A percentile compares a stretch with the other conserved stretches of the same genome.
These are phyloP conservation scores for Agrochola litura DNA, from an alignment of 2,888 invertebrate species.

Conservation along the genomic window DNA sequence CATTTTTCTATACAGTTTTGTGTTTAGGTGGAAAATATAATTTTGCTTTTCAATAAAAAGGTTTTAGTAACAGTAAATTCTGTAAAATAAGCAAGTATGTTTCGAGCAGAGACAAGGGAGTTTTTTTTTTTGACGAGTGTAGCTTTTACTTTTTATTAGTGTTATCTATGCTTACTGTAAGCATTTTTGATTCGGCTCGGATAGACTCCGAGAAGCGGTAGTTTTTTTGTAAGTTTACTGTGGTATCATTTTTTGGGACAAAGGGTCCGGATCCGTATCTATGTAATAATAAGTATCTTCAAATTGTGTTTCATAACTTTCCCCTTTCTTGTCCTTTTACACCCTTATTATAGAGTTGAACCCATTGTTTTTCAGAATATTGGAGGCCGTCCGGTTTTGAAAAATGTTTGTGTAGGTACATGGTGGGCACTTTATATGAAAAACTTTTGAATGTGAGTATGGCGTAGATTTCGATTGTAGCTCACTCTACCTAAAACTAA, in stretches of 20 bases:
- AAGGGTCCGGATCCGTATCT: constrained; percentile 1
- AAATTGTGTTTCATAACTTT: constrained; percentile 27
- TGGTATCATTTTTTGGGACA: constrained; percentile 19
- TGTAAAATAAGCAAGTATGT: constrained; percentile 48
- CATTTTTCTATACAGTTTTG: not conserved
- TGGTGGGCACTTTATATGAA: not conserved
- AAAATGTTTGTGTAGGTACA: not conserved
- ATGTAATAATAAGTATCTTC: constrained; percentile 24
- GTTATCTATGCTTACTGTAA: not conserved
- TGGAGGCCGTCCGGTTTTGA: not conserved
- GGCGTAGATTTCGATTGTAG: not conserved
- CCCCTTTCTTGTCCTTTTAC: not conserved
- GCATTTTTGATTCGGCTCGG: constrained; percentile 31
- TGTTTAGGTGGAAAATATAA: constrained; percentile 9
- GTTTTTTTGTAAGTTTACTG: constrained; percentile 33
- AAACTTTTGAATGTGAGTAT: not conserved
- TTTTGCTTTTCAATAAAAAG: constrained; percentile 64
- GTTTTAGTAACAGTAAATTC: constrained; percentile 51
- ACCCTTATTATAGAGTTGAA: not conserved
- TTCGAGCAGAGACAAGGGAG: constrained; percentile 40
- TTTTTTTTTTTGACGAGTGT: constrained; percentile 41
- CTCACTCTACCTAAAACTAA: not conserved
- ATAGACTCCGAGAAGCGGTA: constrained; percentile 12
- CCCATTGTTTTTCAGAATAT: not conserved
- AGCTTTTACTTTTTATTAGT: constrained; percentile 29